phyloP scores from a whole-genome alignment of 2,888 invertebrate species.

The Phorcus lineatus region DNA sequence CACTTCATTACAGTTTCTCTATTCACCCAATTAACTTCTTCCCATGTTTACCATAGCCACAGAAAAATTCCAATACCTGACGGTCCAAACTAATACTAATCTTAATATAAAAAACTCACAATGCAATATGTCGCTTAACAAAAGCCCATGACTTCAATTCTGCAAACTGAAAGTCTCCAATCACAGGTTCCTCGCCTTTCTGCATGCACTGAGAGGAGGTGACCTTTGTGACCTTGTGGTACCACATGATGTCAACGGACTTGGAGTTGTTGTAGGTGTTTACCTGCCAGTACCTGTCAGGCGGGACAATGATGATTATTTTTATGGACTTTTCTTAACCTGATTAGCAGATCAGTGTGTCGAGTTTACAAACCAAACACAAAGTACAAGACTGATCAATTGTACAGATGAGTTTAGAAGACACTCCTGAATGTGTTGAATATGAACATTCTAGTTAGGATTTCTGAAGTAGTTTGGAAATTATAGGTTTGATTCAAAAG shows the following conservation, averaged over 20 bases:
- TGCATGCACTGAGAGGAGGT: conserved; percentile 10
- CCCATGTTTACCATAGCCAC: no score
- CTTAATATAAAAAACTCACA: no score
- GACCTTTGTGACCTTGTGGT: conserved; percentile 15
- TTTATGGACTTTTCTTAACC: background rate
- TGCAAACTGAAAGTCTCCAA: conserved; percentile 1
- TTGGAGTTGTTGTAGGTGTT: conserved; percentile 3
- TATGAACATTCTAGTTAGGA: no score
- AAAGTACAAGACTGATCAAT: no score
- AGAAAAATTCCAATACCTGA: no score
- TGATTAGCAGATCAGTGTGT: background rate
- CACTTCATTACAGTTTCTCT: no score
- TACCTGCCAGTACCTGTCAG: conserved; percentile 30
- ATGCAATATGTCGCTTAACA: background rate
- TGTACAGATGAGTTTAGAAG: no score
- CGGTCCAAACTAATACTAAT: no score
- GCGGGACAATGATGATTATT: background rate
- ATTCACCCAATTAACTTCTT: no score
- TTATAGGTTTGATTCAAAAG: no score
- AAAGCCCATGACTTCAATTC: background rate
- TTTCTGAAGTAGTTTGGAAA: no score
- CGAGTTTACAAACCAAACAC: background rate
- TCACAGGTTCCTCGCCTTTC: background rate
- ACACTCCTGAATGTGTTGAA: no score
- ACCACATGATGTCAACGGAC: conserved; percentile 25